Percentiles rank a stretch among this genome's conserved stretches.
Conservation (phyloP, 2,113 vertebrate genomes). For the Crotophaga sulcirostris region DNA sequence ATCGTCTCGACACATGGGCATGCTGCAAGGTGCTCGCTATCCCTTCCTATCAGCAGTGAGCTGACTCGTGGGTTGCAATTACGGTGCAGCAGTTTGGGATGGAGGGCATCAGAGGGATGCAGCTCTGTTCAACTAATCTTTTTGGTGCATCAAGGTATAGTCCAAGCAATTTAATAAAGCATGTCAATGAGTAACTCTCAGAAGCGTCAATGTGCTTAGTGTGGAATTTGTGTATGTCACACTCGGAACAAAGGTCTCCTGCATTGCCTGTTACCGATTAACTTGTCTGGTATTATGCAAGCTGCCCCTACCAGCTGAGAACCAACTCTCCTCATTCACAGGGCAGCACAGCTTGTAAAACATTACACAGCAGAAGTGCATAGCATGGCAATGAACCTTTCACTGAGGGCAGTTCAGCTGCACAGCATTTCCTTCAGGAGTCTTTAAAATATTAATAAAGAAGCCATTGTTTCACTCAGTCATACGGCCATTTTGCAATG, state of each 20-base stretch:
- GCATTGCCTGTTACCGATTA: conserved; percentile 66
- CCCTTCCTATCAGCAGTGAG: background rate
- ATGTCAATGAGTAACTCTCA: conserved; percentile 69
- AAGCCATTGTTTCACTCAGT: conserved; percentile 28
- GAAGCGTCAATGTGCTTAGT: conserved; percentile 45
- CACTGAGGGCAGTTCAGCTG: conserved; percentile 16
- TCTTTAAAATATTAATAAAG: conserved; percentile 49
- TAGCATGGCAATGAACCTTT: conserved; percentile 40
- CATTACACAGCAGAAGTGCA: conserved; percentile 24
- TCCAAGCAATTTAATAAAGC: conserved; percentile 27
- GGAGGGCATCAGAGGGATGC: background rate
- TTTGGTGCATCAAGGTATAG: background rate
- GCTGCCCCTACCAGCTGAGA: conserved; percentile 9
- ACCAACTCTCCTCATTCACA: conserved; percentile 33
- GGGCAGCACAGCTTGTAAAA: conserved; percentile 25
- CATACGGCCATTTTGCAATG: conserved; percentile 1
- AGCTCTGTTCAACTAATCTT: background rate
- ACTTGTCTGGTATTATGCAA: conserved; percentile 59
- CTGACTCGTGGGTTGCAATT: background rate
- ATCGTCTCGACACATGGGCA: fast-evolving
- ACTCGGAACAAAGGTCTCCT: conserved; percentile 73
- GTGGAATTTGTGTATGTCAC: conserved; percentile 42
- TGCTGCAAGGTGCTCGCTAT: background rate
- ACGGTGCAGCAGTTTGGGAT: background rate
- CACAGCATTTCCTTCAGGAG: conserved; percentile 40